Evolutionary conservation across 1,140 invertebrate species (phyloP), one percentile per base, ranked within the genome.

Genomic region (Caenorhabditis latens): DNA sequence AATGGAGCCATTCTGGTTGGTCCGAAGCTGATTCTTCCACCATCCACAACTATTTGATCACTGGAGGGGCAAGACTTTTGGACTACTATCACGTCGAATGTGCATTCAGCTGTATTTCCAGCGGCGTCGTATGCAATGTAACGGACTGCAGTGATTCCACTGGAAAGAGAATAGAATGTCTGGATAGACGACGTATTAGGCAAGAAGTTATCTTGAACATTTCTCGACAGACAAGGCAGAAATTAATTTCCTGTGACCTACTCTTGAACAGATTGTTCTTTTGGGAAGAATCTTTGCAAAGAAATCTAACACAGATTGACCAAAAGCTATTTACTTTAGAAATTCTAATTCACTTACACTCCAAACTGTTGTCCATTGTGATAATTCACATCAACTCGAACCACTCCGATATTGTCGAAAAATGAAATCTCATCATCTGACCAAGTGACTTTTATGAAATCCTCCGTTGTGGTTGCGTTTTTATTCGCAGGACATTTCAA

Each of bases 331-430:
- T 32, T 32, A 32, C 32, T 32, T 32, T 2, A 32, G 32, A 32
- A 32, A 32, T 2, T 32, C 32, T 2, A 32, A 2, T 32, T 32
- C 32, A 79, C 71, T 79, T 50, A 79, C 71, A 79, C 14, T 79
- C 71, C 71, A 53, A 79, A 79, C n/a, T 79, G 71, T 24, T 79
- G 71, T 50, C 71, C 71, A 24, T 79, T 79, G 11, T 79, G 71
- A 53, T 79, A 79, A 9, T 79, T 79, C 5, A 50, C 71, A 13
- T 50, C 71, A 24, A 79, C 42, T 79, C 46, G 13, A 11, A 50
- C 21, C 2, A 79, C 71, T 32, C 71, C 71, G 24, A 79, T 79
- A 3, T 79, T 79, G 14, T 79, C 71, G 19, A 79, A 79, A 50
- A 79, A 79, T n/a, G 71, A 48, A 21, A 79, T 42, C 9, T 79